These are phyloP conservation scores for Sitophilus oryzae DNA, from an alignment of 1,140 invertebrate species.

Conservation along the genomic window DNA sequence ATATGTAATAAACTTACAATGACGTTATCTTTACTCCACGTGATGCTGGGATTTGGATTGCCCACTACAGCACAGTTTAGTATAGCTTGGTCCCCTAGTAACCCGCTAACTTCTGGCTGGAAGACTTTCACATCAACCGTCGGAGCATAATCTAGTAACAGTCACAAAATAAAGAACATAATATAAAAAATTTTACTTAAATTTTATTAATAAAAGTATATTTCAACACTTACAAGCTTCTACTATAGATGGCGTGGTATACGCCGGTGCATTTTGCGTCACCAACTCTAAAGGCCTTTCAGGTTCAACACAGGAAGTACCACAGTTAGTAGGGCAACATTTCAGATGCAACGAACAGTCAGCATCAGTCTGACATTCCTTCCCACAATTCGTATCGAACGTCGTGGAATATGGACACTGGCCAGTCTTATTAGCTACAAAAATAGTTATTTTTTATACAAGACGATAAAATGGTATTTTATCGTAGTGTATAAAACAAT, in stretches of 20 bases:
- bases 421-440: conserved; percentile 66
- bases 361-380: conserved; percentile 73
- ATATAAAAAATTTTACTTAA: too few species aligned
- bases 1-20: conserved; percentile 47
- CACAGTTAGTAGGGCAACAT: conserved; percentile 77
- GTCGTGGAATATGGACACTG: conserved; percentile 58
- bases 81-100: conserved; percentile 66
- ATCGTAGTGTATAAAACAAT: too few species aligned
- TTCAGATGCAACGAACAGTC: conserved; percentile 73
- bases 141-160: conserved; percentile 45
- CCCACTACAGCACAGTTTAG: conserved; percentile 69
- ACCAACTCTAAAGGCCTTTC: conserved; percentile 37
- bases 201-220: too few species aligned
- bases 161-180: too few species aligned
- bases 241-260: conserved; percentile 38
- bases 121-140: conserved; percentile 45
- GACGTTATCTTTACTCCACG: conserved; percentile 66
- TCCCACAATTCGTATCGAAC: conserved; percentile 50
- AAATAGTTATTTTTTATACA: too few species aligned
- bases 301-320: conserved; percentile 62
- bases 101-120: conserved; percentile 56
- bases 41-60: conserved; percentile 65
- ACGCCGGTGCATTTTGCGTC: conserved; percentile 32
- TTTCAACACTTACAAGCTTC: background rate
- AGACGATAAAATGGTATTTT: too few species aligned